Evolutionary conservation across 2,888 invertebrate species (phyloP), one percentile per base, ranked within the genome.

Genomic region (Lysandra coridon): DNA sequence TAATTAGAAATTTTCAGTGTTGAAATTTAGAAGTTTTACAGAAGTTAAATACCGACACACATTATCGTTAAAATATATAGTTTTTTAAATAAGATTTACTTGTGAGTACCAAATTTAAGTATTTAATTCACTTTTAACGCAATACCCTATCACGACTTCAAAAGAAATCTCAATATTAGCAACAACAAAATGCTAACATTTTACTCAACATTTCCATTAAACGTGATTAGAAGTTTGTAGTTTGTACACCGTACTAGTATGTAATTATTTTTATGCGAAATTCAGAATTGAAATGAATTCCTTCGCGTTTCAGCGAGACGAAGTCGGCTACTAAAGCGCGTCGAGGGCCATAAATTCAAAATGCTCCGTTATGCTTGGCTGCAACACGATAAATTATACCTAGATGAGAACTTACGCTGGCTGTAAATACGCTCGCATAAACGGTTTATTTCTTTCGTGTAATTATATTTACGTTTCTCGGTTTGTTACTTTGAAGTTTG

Each of bases 231-330:
- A 53, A 53, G 44, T 10, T 2, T 10, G 49, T 10, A 44, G 23
- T 10, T 2, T 10, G 44, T 12, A 49, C 49, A 12, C 49, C 2
- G 81, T 80, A 80, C 82, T 80, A 80, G 80, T 81, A 79, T 79
- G 77, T 82, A 81, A 82, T 82, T 81, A 82, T 81, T 81, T 81
- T 81, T 80, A 81, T 78, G 80, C 49, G 78, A 62, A 80, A 78
- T 79, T 81, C 80, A 79, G 74, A 81, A 82, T 81, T 82, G 81
- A 82, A 82, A 81, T 82, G 81, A 82, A 81, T 82, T 82, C 81
- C 82, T 82, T 82, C 80, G 80, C 81, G 81, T 81, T 80, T 81
- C 80, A 80, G 80, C 80, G 80, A 79, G 80, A 79, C 80, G 76
- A 81, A 82, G 82, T 82, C 78, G 79, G 79, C 80, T 82, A 82